Base-by-base conservation (phyloP, 92 coral and sea anemone genomes). In the Phenganax subtilis region DNA sequence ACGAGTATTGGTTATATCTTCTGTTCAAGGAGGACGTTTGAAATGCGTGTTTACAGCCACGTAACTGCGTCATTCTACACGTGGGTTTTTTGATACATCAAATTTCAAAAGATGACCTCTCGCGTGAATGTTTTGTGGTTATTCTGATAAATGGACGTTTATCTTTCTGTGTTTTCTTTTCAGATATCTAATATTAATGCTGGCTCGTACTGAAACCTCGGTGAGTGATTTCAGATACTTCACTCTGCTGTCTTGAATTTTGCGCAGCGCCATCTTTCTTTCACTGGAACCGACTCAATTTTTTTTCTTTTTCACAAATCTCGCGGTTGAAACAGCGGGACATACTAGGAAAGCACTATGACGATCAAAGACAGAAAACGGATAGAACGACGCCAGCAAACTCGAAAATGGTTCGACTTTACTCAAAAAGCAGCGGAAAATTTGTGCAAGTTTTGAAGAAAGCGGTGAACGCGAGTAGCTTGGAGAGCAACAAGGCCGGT, bases 361-460 rank as follows among this genome's bases (percentile, higher is more conserved):
- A 54, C 31, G 55, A 61, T 31, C 83, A 79, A 14, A 89, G 84
- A 54, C 92, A 72, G 82, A 53, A 75, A 67, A 75, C 79, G 65
- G 99, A 92, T 76, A 71, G 60, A 16, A 80, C 9, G 27, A 92
- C 96, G 77, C 62, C 87, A 17, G 88, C 97, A 54, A 92, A 85
- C 68, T 77, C 87, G 58, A 84, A 91, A 86, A 86, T 86, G 31
- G 84, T 92, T 55, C 97, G 86, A 80, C 93, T 96, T 62, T 96
- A 92, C 85, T 92, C 99, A 52, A 81, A 92, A 76, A 90, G 88
- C 84, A 96, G 99, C 67, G 87, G 91, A 62, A 85, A 86, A 58
- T 93, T 90, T 72, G 93, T 96, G 51, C 86, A 93, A 73, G 88
- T 96, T 64, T 77, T 89, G 44, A 81, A 80, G 44, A 84, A 93